Conservation (phyloP, 1,140 invertebrate species). For the Cephus cinctus region DNA sequence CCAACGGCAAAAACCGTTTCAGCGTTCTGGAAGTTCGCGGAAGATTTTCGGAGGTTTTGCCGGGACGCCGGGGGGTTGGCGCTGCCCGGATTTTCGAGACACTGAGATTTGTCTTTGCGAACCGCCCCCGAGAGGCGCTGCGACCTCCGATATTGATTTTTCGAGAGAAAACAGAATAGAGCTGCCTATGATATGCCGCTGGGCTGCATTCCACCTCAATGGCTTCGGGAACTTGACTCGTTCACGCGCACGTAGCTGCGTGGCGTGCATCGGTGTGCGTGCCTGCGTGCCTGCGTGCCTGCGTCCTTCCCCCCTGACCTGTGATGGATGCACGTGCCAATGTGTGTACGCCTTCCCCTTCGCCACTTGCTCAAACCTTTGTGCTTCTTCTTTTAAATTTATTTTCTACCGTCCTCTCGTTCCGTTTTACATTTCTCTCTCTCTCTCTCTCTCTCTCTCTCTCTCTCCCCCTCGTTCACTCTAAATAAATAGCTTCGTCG, state of each 20-base stretch:
- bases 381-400: too few species aligned
- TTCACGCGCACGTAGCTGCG: neutral
- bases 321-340: neutral
- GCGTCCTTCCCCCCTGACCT: neutral
- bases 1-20: neutral
- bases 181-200: slow-evolving; percentile 39
- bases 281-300: neutral
- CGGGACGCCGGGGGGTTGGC: slow-evolving; percentile 18
- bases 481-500: too few species aligned
- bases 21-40: neutral
- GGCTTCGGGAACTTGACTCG: neutral
- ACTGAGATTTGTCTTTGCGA: slow-evolving; percentile 48
- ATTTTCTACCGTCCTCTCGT: slow-evolving; percentile 15
- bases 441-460: neutral
- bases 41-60: slow-evolving; percentile 1
- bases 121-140: slow-evolving; percentile 46
- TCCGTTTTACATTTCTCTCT: neutral
- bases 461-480: neutral
- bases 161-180: slow-evolving; percentile 43
- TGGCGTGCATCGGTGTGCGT: neutral
- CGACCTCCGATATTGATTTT: slow-evolving; percentile 55
- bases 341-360: too few species aligned
- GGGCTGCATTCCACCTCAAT: neutral
- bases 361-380: too few species aligned
- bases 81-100: slow-evolving; percentile 45